Conservation (phyloP, 2,113 vertebrate genomes). For the Haplotaxodon microlepis region DNA sequence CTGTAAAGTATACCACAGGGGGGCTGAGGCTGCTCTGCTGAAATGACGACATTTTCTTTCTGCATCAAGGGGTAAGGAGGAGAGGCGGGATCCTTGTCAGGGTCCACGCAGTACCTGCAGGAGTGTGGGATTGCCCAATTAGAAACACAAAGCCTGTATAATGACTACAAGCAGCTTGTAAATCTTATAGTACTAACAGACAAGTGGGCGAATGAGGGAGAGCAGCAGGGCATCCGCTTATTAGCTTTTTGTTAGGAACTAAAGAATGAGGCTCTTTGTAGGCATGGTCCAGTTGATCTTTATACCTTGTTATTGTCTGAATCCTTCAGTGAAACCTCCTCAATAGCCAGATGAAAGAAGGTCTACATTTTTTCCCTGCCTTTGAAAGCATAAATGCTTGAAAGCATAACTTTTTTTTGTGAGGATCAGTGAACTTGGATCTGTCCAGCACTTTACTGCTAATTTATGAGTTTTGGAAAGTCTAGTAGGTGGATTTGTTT, state of each 20-base stretch:
- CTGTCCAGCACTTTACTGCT: not conserved
- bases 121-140: slow-evolving; percentile 26
- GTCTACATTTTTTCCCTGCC: not conserved
- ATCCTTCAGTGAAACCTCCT: not conserved
- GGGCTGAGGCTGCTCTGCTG: not conserved
- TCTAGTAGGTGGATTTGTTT: not conserved
- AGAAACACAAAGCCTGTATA: not conserved
- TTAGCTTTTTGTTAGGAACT: not conserved
- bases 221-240: not conserved
- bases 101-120: not conserved
- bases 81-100: not conserved
- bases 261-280: not conserved
- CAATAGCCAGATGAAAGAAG: not conserved
- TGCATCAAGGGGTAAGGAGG: not conserved
- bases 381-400: not conserved
- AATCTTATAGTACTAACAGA: not conserved
- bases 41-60: not conserved
- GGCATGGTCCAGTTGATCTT: not conserved
- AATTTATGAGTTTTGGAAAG: not conserved
- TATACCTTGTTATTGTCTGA: not conserved
- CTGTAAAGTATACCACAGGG: not conserved
- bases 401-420: not conserved
- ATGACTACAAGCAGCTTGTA: not conserved
- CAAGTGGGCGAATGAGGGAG: not conserved
- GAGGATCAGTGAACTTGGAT: not conserved